Conservation (phyloP, 2,888 invertebrate species). For the Criorhina ranunculi region DNA sequence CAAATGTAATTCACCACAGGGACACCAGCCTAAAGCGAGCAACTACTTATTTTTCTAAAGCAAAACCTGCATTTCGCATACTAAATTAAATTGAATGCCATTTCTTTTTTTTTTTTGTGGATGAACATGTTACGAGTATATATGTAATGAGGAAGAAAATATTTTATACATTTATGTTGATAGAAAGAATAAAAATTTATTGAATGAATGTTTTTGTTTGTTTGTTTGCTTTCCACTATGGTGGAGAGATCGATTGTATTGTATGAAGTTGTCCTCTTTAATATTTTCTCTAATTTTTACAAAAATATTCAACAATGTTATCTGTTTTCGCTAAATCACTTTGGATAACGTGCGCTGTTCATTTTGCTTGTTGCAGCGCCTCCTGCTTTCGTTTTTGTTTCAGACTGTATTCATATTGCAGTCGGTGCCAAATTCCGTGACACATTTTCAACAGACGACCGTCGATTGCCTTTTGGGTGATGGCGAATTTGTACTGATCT, state of each 20-base stretch:
- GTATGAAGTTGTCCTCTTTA: background rate
- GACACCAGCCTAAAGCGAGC: constrained; percentile 70
- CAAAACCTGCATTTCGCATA: constrained; percentile 71
- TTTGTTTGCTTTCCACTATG: constrained; percentile 1
- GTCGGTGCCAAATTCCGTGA: constrained; percentile 93
- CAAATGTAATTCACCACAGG: constrained; percentile 16
- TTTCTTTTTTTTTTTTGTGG: constrained; percentile 66
- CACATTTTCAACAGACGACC: constrained; percentile 91
- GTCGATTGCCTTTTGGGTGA: constrained; percentile 85
- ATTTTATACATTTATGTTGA: constrained; percentile 74
- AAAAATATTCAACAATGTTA: constrained; percentile 13
- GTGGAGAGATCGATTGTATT: constrained; percentile 21
- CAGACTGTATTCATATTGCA: constrained; percentile 85
- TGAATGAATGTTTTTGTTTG: constrained; percentile 45
- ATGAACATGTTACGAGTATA: constrained; percentile 65
- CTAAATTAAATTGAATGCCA: constrained; percentile 72
- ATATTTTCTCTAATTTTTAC: background rate
- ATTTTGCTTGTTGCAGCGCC: background rate
- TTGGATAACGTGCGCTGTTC: background rate
- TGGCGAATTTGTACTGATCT: constrained; percentile 85
- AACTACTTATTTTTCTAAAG: constrained; percentile 64
- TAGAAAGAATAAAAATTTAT: constrained; percentile 71
- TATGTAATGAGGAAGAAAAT: constrained; percentile 35
- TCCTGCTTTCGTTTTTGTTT: constrained; percentile 48
- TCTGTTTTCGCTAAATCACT: no score